These are phyloP conservation scores for Protobothrops flavoviridis DNA, from an alignment of 2,113 vertebrate genomes.

Conservation along the genomic window DNA sequence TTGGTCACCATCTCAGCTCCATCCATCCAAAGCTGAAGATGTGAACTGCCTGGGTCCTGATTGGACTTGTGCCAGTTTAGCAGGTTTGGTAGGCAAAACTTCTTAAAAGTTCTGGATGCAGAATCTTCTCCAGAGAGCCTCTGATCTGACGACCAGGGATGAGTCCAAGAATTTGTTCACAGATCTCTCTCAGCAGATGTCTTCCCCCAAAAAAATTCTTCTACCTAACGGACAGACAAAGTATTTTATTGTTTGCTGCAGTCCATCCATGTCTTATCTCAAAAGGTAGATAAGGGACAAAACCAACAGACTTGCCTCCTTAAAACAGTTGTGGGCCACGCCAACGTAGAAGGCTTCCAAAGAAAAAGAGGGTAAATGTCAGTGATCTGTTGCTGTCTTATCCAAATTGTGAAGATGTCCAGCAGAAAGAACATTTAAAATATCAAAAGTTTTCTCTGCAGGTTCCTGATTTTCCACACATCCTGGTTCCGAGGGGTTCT, in stretches of 20 bases:
- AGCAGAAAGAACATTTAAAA: neutral
- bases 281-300: neutral
- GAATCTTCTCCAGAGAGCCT: neutral
- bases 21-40: neutral
- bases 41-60: neutral
- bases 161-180: neutral
- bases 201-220: neutral
- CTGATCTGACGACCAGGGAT: neutral
- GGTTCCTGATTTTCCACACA: neutral
- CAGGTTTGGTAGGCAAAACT: neutral
- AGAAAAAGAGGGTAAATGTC: neutral
- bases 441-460: neutral
- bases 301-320: neutral
- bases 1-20: neutral
- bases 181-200: neutral
- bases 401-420: neutral
- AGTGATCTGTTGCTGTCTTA: neutral
- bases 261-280: neutral
- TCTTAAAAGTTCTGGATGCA: neutral
- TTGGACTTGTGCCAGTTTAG: neutral
- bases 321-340: neutral
- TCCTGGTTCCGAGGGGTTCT: neutral
- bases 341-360: neutral
- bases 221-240: neutral
- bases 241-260: neutral